Evolutionary conservation across 2,888 invertebrate genomes (phyloP).

Genomic region (Dynastes hyllus): DNA sequence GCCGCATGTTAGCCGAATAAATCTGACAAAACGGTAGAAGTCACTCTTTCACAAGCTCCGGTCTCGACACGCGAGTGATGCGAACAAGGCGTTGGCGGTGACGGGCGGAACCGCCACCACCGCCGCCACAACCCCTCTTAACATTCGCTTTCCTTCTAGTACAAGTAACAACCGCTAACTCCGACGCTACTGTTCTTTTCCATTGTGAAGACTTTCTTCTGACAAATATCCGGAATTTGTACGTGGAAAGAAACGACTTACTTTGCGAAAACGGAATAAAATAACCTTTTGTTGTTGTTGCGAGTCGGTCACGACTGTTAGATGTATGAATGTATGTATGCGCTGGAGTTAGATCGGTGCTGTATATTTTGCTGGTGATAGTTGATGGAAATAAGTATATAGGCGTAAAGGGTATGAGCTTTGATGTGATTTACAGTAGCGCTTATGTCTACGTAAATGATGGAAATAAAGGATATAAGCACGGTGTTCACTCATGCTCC

Average conservation of each 20-base stretch:
- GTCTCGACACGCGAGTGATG: conserved; percentile 14
- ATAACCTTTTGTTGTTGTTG: conserved; percentile 3
- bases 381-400: too few species aligned
- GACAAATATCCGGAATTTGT: conserved; percentile 13
- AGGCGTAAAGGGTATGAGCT: too few species aligned
- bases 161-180: not conserved
- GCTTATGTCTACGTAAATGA: too few species aligned
- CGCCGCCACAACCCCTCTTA: not conserved
- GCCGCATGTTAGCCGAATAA: conserved; percentile 6
- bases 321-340: too few species aligned
- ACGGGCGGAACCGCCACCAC: not conserved
- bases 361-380: too few species aligned
- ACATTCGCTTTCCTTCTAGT: not conserved
- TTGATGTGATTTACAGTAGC: too few species aligned
- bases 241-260: conserved; percentile 13
- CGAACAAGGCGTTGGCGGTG: not conserved
- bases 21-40: conserved; percentile 1
- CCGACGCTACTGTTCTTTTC: not conserved
- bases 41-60: not conserved
- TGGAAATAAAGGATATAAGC: too few species aligned
- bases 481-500: too few species aligned
- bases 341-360: too few species aligned
- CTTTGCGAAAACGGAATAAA: conserved; percentile 2
- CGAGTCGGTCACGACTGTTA: too few species aligned
- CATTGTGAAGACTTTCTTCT: conserved; percentile 5